Evolutionary conservation across 1,140 invertebrate species (phyloP), one percentile per base, ranked within the genome.

Genomic region (Pomacea maculata): DNA sequence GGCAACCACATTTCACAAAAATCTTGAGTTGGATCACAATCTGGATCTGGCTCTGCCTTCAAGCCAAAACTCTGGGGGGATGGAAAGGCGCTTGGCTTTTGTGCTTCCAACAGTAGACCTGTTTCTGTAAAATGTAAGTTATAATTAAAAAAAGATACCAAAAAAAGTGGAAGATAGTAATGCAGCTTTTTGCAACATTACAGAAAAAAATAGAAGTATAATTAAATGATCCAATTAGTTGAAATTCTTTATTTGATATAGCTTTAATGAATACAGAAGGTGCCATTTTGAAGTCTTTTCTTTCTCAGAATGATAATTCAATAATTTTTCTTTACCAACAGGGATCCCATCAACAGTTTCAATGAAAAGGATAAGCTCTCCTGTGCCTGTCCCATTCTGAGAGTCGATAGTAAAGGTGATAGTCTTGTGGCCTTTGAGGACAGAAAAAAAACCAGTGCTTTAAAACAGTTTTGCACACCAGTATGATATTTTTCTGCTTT

Each of bases 1-100:
- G 90, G 87, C 14, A 88, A 78, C 90, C 90, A 91, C 75, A 85
- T 63, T 82, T 91, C 90, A 85, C 90, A 91, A 17, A 86, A 84
- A 74, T 83, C 82, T 80, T 90, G 88, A 17, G 85, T 86, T 17
- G 90, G 90, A 75, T 91, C 90, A 86, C 90, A 91, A 65, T 87
- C 64, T 14, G 87, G 88, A 74, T 91, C 87, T 25, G 87, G 87
- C 71, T 88, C 73, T 63, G 90, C 88, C 55, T 88, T 87, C 25
- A 91, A 80, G 34, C 80, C 84, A 19, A 90, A 83, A 71, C 82
- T 63, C 54, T 80, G 68, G 19, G 76, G 82, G 76, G 88, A 90
- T 12, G 89, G 82, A 80, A 90, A 91, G 57, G 77, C 78, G 25
- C 82, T 79, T 45, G 78, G 57, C 25, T 72, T 73, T 29, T 63